A percentile compares a stretch with the other conserved stretches of the same genome.
phyloP scores from a whole-genome alignment of 2,797 vertebrate genomes.

The Rhynchotus rufescens region DNA sequence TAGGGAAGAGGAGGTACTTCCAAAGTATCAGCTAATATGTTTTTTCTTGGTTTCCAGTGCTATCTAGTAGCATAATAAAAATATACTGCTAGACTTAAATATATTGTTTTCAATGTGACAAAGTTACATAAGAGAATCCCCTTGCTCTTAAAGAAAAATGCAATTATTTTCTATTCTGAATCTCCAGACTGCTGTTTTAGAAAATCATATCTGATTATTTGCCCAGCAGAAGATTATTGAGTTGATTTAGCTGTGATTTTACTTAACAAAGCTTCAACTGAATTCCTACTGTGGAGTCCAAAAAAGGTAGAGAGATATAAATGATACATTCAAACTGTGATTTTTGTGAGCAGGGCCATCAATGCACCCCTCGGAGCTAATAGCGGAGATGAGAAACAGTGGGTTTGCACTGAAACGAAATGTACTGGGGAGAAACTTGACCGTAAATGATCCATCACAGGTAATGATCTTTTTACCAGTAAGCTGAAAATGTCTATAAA shows the following conservation, averaged over 20 bases:
- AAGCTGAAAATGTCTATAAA: conserved; percentile 85
- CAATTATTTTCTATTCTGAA: conserved; percentile 97
- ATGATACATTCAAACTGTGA: conserved; percentile 94
- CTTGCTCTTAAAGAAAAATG: conserved; percentile 89
- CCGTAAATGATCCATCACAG: conserved; percentile 96
- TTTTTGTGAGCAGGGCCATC: conserved; percentile 99
- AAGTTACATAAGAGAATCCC: conserved; percentile 89
- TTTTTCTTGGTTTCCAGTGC: conserved; percentile 35
- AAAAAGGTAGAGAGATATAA: conserved; percentile 90
- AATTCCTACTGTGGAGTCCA: conserved; percentile 92
- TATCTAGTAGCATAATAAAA: conserved; percentile 66
- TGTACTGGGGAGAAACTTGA: conserved; percentile 97
- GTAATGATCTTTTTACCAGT: conserved; percentile 91
- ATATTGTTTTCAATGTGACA: conserved; percentile 83
- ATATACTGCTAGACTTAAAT: conserved; percentile 81
- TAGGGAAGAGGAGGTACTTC: background rate
- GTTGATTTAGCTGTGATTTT: conserved; percentile 98
- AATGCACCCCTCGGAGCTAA: conserved; percentile 99
- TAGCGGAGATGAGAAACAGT: conserved; percentile 99
- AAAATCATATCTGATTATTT: conserved; percentile 99
- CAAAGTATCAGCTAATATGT: conserved; percentile 26
- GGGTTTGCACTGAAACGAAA: conserved; percentile 99
- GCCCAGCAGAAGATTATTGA: conserved; percentile 98
- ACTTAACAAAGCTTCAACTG: conserved; percentile 97
- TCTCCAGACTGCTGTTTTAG: conserved; percentile 93